phyloP scores from a whole-genome alignment of 1,140 invertebrate genomes.

The Lepidurus arcticus region DNA sequence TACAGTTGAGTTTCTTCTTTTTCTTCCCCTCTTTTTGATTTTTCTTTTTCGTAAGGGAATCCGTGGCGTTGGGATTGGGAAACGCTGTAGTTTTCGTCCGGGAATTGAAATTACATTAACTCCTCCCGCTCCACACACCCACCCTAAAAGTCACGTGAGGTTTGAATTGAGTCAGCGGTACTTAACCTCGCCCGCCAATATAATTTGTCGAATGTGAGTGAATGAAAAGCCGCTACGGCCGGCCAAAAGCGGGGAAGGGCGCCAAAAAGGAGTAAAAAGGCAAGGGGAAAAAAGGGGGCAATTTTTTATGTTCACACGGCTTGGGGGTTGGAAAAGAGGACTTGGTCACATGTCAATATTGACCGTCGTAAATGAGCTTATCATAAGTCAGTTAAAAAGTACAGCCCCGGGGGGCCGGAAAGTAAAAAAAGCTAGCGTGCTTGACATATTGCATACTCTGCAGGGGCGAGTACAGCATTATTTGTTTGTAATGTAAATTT shows the following conservation, averaged over 20 bases:
- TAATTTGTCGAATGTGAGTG: slow-evolving; percentile 9
- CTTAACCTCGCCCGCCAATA: slow-evolving; percentile 17
- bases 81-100: background rate
- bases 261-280: background rate
- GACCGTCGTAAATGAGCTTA: slow-evolving; percentile 15
- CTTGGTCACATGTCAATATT: background rate
- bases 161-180: slow-evolving; percentile 19
- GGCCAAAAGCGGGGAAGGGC: background rate
- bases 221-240: slow-evolving; percentile 6
- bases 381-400: slow-evolving; percentile 22
- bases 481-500: background rate
- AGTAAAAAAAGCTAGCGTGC: background rate
- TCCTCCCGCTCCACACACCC: background rate
- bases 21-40: background rate
- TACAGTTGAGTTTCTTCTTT: background rate
- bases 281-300: slow-evolving; percentile 20
- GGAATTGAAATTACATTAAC: slow-evolving; percentile 22
- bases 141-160: slow-evolving; percentile 3
- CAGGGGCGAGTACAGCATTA: background rate
- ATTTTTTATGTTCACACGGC: background rate
- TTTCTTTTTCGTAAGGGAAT: background rate
- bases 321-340: background rate
- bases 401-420: background rate
- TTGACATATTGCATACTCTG: background rate
- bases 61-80: background rate